Conservation (phyloP, 2,888 invertebrate species). For the Dusona sp. region DNA sequence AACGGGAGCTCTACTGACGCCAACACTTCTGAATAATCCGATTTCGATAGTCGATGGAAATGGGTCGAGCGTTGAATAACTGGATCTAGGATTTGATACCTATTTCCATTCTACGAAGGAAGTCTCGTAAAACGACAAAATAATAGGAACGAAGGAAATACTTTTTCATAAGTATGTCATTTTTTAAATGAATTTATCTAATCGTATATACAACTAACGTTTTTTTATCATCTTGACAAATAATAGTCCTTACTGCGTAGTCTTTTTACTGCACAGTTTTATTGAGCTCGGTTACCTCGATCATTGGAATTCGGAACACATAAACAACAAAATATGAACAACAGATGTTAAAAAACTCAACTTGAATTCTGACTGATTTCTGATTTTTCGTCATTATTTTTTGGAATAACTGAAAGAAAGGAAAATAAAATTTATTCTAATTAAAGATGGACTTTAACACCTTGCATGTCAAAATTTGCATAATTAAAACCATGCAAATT, state of each 20-base stretch:
- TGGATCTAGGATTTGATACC: not conserved
- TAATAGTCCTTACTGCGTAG: not conserved
- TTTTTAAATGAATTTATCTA: no score
- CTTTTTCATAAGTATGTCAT: no score
- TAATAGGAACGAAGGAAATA: no score
- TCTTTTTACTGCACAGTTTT: not conserved
- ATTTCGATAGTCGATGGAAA: not conserved
- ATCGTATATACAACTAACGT: not conserved
- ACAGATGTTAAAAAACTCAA: no score
- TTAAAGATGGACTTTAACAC: no score
- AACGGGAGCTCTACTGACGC: slow-evolving; percentile 20
- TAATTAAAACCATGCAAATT: no score
- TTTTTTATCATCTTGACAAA: not conserved
- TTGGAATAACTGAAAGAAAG: no score
- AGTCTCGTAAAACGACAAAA: not conserved
- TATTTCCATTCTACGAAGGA: not conserved
- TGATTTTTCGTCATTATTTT: no score
- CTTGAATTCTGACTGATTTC: no score
- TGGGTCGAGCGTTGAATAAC: not conserved
- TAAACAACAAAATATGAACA: not conserved
- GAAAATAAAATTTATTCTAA: no score
- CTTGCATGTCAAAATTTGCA: no score
- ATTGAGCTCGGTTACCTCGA: not conserved
- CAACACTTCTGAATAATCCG: not conserved
- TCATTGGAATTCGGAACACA: not conserved